Evolutionary conservation across 2,888 invertebrate genomes (phyloP).

Genomic region (Ceriagrion tenellum): DNA sequence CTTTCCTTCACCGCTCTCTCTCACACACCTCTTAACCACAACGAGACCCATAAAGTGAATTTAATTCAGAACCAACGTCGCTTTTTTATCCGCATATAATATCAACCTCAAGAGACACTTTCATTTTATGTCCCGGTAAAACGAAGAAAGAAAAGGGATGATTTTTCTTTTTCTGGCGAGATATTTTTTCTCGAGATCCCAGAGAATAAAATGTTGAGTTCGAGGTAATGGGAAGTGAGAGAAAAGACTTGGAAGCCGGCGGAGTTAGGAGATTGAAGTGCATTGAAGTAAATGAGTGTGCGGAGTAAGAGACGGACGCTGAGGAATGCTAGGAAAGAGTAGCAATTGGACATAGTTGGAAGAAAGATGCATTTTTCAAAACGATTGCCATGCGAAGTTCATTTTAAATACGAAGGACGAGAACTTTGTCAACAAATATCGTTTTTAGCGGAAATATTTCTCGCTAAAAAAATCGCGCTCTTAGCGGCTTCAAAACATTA

Average conservation of each 20-base stretch:
- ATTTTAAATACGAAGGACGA: too few species aligned
- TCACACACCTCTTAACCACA: neutral
- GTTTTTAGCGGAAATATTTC: too few species aligned
- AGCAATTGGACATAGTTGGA: too few species aligned
- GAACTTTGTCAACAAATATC: too few species aligned
- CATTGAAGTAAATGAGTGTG: neutral
- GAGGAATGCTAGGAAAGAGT: too few species aligned
- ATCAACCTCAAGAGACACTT: conserved; percentile 22
- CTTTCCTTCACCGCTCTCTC: neutral
- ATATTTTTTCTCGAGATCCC: neutral
- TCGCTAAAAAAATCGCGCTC: too few species aligned
- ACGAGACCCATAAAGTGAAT: conserved; percentile 31
- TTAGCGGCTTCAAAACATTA: too few species aligned
- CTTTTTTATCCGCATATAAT: conserved; percentile 17
- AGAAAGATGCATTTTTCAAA: too few species aligned
- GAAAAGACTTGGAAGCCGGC: neutral
- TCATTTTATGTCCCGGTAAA: neutral
- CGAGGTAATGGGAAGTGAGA: neutral
- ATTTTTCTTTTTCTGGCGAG: neutral
- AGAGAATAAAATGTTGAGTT: neutral
- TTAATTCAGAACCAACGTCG: conserved; percentile 7
- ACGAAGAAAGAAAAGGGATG: neutral
- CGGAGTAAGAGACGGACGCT: neutral
- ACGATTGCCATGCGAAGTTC: too few species aligned
- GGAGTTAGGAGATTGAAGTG: neutral